Base-by-base conservation (phyloP, 2,888 invertebrate genomes). In the Acleris literana region DNA sequence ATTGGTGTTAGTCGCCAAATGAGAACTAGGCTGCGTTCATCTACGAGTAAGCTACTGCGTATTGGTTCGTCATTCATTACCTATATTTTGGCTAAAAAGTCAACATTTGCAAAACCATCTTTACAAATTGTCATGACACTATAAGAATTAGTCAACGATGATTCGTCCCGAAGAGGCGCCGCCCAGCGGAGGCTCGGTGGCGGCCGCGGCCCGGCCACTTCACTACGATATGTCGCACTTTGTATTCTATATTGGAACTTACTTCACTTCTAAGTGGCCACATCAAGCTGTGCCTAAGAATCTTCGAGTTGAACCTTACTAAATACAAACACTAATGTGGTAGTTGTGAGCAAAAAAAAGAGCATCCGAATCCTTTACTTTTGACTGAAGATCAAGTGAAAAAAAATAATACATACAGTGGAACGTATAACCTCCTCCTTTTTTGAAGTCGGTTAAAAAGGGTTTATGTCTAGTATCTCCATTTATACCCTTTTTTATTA, bases 21-120 rank as follows among this genome's bases (percentile, higher is more conserved):
- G 90, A 90, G 86, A 87, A 86, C 89, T 91, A 91, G 86, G 89
- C 89, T 90, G 92, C 90, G 81, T 87, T 83, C 82, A 85, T 87
- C 91, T 92, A 92, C 90, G 77, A 85, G 82, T 89, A 90, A 92
- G 90, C 92, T 92, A 92, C 88, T 87, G 91, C 91, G 83, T 87
- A 92, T 92, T 92, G 92, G 92, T 92, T 92, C 92, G 87, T 92
- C 90, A 83, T 92, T 88, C 84, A 88, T 88, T 90, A 89, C 74
- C 88, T 90, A 91, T 89, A 89, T 89, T 91, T 91, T 92, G 90
- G 91, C 91, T 92, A 92, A 90, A 90, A 92, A 90, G 89, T 92
- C 88, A 92, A 92, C 90, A 90, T 87, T 92, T 90, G 90, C 91
- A 91, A 91, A 92, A 90, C 87, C 85, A 76, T 83, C 85, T 87